Conservation (phyloP, 2,113 vertebrate species). For the Helogale parvula region DNA sequence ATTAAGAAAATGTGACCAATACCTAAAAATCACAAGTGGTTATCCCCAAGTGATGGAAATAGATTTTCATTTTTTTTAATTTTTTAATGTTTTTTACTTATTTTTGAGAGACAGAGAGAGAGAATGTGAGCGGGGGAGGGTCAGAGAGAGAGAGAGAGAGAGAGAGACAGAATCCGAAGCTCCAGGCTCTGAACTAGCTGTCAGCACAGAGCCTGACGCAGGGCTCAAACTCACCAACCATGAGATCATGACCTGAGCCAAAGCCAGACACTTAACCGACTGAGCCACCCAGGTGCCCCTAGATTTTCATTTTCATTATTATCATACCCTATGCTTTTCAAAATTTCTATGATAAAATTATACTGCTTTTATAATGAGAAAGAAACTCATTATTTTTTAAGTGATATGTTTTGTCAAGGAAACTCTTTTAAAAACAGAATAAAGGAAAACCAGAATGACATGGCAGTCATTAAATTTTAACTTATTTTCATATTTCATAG, state of each 20-base stretch:
- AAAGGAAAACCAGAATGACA: conserved; percentile 8
- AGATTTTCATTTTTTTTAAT: background rate
- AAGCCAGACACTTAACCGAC: no score
- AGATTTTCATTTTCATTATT: conserved; percentile 47
- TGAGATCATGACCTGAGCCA: no score
- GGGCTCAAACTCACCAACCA: no score
- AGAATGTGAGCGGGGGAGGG: no score
- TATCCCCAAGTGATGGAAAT: background rate
- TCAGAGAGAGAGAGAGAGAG: no score
- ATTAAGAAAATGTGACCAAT: background rate
- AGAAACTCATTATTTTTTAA: conserved; percentile 52
- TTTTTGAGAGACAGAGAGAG: no score
- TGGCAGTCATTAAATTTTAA: conserved; percentile 33
- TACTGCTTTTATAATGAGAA: conserved; percentile 44
- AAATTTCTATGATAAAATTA: background rate
- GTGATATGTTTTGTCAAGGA: conserved; percentile 24
- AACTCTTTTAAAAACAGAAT: conserved; percentile 37
- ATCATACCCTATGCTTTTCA: conserved; percentile 2
- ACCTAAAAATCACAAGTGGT: background rate
- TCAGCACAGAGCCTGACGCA: no score
- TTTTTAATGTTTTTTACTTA: no score
- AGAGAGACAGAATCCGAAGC: no score
- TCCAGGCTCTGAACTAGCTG: no score
- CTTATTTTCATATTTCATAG: conserved; percentile 46
- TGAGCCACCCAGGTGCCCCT: no score